phyloP scores from a whole-genome alignment of 2,113 vertebrate genomes.

The Melozone crissalis region DNA sequence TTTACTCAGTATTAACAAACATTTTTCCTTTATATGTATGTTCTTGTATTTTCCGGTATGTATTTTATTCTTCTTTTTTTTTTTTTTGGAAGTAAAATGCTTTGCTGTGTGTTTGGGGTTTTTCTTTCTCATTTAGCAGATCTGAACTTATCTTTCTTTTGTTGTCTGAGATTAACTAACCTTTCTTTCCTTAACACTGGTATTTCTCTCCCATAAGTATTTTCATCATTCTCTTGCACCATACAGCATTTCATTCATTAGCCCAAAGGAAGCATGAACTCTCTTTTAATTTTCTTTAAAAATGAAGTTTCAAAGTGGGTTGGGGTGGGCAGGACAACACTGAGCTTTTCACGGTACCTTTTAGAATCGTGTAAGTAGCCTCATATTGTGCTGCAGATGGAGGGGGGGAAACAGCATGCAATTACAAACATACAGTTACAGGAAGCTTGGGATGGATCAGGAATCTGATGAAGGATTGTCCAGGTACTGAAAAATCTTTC shows the following conservation, averaged over 20 bases:
- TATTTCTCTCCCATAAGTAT: background rate
- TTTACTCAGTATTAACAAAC: background rate
- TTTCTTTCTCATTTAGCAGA: background rate
- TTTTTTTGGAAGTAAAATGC: background rate
- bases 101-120: background rate
- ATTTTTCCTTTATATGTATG: background rate
- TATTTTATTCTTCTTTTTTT: background rate
- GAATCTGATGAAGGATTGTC: background rate
- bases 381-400: background rate
- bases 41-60: background rate
- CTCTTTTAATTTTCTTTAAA: background rate
- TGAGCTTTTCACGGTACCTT: background rate
- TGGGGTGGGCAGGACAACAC: background rate
- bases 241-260: background rate
- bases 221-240: background rate
- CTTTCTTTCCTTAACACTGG: constrained; percentile 5
- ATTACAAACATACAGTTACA: background rate
- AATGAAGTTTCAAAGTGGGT: background rate
- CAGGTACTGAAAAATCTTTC: background rate
- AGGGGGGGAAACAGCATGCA: background rate
- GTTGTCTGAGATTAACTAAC: background rate
- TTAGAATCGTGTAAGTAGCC: background rate
- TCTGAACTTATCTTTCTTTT: background rate
- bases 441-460: background rate
- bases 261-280: background rate